Conservation (phyloP, 2,888 invertebrate species). For the Hecatera dysodea region DNA sequence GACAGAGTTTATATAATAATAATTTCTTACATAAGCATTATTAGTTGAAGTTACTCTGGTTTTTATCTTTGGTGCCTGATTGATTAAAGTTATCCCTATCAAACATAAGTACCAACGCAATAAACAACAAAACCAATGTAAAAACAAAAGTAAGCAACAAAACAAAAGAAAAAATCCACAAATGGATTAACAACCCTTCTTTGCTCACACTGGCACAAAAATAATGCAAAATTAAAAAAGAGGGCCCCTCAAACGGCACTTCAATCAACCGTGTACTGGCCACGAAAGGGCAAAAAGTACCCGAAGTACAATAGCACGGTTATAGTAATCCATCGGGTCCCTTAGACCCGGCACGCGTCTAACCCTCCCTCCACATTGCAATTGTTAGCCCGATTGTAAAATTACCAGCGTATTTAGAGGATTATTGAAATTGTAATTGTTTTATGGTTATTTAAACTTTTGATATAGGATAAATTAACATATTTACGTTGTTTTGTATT, state of each 20-base stretch:
- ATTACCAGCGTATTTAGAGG: slow-evolving; percentile 66
- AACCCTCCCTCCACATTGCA: slow-evolving; percentile 68
- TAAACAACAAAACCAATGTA: not conserved
- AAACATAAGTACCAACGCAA: too few species aligned
- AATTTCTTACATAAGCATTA: too few species aligned
- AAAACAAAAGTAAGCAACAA: not conserved
- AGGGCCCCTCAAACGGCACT: slow-evolving; percentile 63
- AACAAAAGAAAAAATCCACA: not conserved
- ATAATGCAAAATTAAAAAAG: slow-evolving; percentile 56
- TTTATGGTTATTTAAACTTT: slow-evolving; percentile 63
- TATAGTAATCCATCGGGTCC: slow-evolving; percentile 77
- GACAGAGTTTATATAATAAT: too few species aligned
- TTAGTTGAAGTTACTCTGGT: too few species aligned
- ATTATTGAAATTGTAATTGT: slow-evolving; percentile 67
- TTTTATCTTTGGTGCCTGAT: too few species aligned
- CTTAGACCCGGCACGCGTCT: slow-evolving; percentile 67
- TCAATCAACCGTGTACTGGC: slow-evolving; percentile 70
- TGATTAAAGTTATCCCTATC: too few species aligned
- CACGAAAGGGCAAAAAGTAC: slow-evolving; percentile 71
- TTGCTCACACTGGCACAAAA: slow-evolving; percentile 37
- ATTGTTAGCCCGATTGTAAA: slow-evolving; percentile 67
- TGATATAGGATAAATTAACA: slow-evolving; percentile 33
- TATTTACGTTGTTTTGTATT: slow-evolving; percentile 14
- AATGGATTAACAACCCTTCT: slow-evolving; percentile 3
- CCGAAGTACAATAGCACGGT: slow-evolving; percentile 74